phyloP scores from a whole-genome alignment of 2,888 invertebrate genomes.

The Xestia sexstrigata region DNA sequence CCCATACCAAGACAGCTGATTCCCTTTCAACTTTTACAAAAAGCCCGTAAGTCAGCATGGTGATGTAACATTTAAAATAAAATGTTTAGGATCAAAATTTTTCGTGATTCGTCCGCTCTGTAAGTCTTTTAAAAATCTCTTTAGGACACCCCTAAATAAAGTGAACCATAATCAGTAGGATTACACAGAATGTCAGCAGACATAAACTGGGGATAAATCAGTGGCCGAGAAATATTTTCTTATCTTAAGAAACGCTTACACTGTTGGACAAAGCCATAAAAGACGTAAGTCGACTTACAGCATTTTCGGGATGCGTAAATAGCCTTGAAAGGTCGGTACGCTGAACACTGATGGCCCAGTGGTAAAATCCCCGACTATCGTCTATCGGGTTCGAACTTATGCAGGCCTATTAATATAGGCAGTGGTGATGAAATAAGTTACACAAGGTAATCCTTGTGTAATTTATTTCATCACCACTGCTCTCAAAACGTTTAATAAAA shows the following conservation, averaged over 20 bases:
- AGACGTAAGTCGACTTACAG: conserved; percentile 15
- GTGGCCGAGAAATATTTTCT: conserved; percentile 38
- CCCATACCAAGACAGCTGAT: no score
- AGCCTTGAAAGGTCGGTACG: not conserved
- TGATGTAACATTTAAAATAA: no score
- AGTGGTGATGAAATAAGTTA: no score
- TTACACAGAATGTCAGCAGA: conserved; percentile 45
- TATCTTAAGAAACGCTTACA: conserved; percentile 42
- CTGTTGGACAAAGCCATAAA: conserved; percentile 14
- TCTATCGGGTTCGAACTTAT: not conserved
- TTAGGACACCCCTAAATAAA: conserved; percentile 30
- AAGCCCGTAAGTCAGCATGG: no score
- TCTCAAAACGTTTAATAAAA: not conserved
- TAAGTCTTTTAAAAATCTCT: not conserved
- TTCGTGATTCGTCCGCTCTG: no score
- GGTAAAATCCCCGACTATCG: not conserved
- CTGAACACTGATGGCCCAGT: not conserved
- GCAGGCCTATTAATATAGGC: no score
- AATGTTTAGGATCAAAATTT: no score
- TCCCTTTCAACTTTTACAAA: no score
- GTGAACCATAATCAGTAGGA: conserved; percentile 41
- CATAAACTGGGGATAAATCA: conserved; percentile 34
- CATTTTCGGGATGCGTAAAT: conserved; percentile 9
- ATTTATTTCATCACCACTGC: not conserved
- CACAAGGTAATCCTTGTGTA: no score